Conservation (phyloP, 2,113 vertebrate species). For the Mesoclemmys tuberculata region DNA sequence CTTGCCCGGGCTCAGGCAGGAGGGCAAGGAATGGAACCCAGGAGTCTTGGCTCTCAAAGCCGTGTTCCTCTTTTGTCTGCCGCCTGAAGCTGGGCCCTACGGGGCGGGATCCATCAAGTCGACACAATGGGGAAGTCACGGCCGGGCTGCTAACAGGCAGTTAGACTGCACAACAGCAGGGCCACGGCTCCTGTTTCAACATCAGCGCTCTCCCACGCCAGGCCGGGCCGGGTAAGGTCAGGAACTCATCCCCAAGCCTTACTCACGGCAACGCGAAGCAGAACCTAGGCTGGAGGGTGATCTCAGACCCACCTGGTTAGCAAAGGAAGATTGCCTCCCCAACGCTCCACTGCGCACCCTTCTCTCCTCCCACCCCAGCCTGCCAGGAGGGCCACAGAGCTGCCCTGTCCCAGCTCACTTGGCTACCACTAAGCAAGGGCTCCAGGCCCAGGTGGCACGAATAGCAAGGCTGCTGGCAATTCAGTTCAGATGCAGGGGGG, state of each 20-base stretch:
- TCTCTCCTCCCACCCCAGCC: neutral
- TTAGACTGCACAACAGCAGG: neutral
- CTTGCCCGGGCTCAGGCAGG: neutral
- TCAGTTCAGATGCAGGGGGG: neutral
- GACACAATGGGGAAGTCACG: neutral
- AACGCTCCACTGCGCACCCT: neutral
- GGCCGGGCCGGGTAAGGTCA: neutral
- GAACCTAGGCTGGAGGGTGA: too few relatives aligned
- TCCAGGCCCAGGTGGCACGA: too few relatives aligned
- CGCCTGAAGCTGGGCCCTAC: neutral
- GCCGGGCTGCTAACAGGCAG: neutral
- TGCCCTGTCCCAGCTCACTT: neutral
- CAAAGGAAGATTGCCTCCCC: neutral
- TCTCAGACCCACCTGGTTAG: neutral
- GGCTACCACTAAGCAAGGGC: neutral
- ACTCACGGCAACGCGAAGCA: neutral
- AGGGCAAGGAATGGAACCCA: accelerated
- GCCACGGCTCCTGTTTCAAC: neutral
- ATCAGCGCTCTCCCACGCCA: too few relatives aligned
- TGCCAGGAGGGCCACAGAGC: neutral
- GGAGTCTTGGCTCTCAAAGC: neutral
- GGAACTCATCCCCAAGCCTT: neutral
- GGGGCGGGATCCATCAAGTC: neutral
- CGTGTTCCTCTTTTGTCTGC: neutral
- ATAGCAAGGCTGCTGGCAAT: neutral